These are phyloP conservation scores for Perca schrenkii DNA, from an alignment of 2,113 vertebrate genomes.

Conservation along the genomic window DNA sequence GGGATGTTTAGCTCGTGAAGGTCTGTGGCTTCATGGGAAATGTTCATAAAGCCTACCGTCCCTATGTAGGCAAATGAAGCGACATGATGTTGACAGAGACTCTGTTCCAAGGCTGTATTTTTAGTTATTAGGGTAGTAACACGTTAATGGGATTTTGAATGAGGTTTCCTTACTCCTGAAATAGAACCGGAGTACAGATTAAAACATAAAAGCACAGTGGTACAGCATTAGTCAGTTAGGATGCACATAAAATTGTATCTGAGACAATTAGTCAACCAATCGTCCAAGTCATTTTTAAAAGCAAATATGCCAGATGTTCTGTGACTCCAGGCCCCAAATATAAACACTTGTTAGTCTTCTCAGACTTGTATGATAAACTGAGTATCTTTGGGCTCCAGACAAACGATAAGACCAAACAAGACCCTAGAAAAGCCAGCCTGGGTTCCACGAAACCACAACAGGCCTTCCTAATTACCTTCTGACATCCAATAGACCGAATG, in stretches of 20 bases:
- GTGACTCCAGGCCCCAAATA: background rate
- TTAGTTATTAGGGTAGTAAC: background rate
- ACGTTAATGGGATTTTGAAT: background rate
- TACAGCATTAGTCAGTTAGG: background rate
- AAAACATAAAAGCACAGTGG: background rate
- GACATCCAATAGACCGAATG: background rate
- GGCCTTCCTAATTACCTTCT: background rate
- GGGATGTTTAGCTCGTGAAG: background rate
- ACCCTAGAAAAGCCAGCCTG: background rate
- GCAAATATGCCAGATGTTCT: background rate
- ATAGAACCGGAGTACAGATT: too few species aligned
- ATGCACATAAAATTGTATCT: background rate
- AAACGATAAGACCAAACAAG: background rate
- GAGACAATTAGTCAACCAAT: background rate
- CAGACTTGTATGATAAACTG: background rate
- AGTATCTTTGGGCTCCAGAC: background rate
- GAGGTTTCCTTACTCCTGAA: background rate
- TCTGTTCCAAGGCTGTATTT: background rate
- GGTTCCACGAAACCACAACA: background rate
- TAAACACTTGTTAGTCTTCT: too few species aligned
- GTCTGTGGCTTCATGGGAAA: background rate
- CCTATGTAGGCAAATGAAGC: background rate
- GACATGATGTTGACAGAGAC: background rate
- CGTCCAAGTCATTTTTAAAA: background rate
- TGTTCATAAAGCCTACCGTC: background rate